These are phyloP conservation scores for Lamellibrachia satsuma DNA, from an alignment of 2,888 invertebrate genomes.

Conservation along the genomic window DNA sequence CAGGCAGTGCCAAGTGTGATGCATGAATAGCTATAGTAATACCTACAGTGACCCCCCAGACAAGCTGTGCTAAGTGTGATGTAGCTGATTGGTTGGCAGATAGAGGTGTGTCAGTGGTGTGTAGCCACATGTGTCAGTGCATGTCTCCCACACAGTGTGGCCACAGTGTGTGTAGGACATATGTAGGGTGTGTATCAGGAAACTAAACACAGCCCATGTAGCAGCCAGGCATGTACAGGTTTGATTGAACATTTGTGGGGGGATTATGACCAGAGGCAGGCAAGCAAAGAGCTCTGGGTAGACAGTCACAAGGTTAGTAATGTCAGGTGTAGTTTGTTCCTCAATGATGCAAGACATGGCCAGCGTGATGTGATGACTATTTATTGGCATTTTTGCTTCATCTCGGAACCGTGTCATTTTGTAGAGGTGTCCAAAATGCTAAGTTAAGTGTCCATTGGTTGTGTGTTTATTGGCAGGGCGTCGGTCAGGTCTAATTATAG, in stretches of 20 bases:
- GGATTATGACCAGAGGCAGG: neutral
- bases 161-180: neutral
- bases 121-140: too few species aligned
- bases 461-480: neutral
- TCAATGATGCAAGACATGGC: neutral
- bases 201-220: neutral
- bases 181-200: neutral
- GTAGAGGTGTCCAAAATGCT: neutral
- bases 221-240: neutral
- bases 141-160: neutral
- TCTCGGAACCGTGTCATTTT: neutral
- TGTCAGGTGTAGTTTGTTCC: constrained; percentile 6
- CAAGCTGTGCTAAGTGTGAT: neutral
- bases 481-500: neutral
- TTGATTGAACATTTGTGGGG: neutral
- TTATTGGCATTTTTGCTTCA: neutral
- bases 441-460: neutral
- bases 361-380: neutral
- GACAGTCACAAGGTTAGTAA: neutral
- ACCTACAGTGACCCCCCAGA: neutral
- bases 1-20: neutral
- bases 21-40: neutral
- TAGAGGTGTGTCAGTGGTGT: constrained; percentile 12
- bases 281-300: neutral
- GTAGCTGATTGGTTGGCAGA: neutral